A percentile compares a stretch with the other conserved stretches of the same genome.
phyloP scores from a whole-genome alignment of 2,888 invertebrate species.

The Seladonia tumulorum region DNA sequence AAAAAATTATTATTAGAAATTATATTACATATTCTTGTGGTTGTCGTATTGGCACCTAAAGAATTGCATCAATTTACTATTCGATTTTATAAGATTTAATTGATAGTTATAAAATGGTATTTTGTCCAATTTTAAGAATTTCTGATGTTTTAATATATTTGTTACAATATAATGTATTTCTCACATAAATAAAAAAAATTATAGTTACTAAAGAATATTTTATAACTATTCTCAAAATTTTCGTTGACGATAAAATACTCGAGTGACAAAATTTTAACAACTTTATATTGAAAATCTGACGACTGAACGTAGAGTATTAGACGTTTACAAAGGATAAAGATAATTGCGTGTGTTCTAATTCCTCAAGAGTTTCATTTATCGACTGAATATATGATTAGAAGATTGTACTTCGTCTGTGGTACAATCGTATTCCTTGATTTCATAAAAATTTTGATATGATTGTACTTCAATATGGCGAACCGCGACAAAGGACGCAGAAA shows the following conservation, averaged over 20 bases:
- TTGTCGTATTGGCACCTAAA: not conserved
- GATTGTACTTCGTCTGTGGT: too few species aligned
- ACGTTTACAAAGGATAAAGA: not conserved
- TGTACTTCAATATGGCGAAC: conserved; percentile 84
- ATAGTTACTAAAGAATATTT: not conserved
- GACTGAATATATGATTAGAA: conserved; percentile 9
- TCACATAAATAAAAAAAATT: not conserved
- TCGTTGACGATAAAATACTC: not conserved
- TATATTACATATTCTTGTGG: not conserved
- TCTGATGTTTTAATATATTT: not conserved
- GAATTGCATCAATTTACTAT: conserved; percentile 4
- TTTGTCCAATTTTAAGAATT: not conserved
- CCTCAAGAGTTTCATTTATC: conserved; percentile 5
- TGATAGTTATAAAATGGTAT: not conserved
- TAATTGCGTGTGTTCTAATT: not conserved
- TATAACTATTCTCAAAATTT: not conserved
- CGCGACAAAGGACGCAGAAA: conserved; percentile 85
- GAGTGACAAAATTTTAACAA: not conserved
- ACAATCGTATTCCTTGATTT: conserved; percentile 41
- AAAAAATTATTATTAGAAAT: not conserved
- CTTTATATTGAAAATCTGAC: not conserved
- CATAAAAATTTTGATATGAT: conserved; percentile 66
- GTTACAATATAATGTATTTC: not conserved
- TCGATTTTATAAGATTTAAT: not conserved
- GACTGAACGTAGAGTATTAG: not conserved